Evolutionary conservation across 2,888 invertebrate species (phyloP), one percentile per base, ranked within the genome.

Genomic region (Eupithecia pulchellata): DNA sequence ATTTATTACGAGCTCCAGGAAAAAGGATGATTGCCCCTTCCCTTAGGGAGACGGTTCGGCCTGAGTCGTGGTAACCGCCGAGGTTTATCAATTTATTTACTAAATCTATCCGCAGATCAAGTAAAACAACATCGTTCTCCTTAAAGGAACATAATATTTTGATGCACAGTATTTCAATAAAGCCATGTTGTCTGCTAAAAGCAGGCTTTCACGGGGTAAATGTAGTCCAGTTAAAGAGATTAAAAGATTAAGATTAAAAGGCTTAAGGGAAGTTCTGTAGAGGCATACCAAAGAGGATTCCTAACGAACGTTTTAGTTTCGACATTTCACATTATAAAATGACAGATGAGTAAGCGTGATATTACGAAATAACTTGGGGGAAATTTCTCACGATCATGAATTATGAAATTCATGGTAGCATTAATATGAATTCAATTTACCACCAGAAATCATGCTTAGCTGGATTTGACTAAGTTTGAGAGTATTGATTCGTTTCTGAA

Each of bases 141-240:
- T 25, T 11, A 9, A 20, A 20, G 5, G 32, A 60, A 60, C 29
- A 34, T 32, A 20, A n/a, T 25, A 20, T 61, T 61, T n/a, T 61
- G 34, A 14, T 8, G 17, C 29, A 57, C 29, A 29, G 17, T 6
- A 47, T 29, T 29, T 57, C 17, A 29, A 57, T 57, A 17, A 57
- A 57, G 17, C 29, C 5, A 17, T 17, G 57, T 29, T 29, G 52
- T 52, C 17, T 57, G 57, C 57, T 57, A 25, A 52, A 52, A 52
- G 29, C 14, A 60, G 60, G 60, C 60, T 60, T 34, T 60, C 29
- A 27, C 25, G 36, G 34, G 62, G 25, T 39, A 11, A 17, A 61
- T 30, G 63, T 9, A 36, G 20, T 8, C 29, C 63, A 27, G 27
- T 60, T 42, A 64, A 55, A 39, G 32, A 66, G 66, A 70, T 66